phyloP scores from a whole-genome alignment of 2,113 vertebrate genomes.

The Tetrao urogallus region DNA sequence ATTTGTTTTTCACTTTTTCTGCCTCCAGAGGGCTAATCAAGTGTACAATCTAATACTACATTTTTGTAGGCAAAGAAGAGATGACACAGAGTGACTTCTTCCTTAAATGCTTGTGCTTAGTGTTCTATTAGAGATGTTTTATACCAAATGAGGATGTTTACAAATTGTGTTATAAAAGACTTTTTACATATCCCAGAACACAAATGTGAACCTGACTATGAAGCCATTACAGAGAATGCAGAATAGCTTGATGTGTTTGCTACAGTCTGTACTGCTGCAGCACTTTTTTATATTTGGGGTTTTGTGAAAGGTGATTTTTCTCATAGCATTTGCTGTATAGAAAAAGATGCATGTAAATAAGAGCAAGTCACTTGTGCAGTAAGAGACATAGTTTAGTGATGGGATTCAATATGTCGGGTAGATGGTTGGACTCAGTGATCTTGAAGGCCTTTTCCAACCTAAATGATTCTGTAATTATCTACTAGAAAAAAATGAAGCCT shows the following conservation, averaged over 20 bases:
- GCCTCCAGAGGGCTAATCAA: background rate
- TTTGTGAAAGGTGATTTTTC: background rate
- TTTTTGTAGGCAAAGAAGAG: background rate
- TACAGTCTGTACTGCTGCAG: background rate
- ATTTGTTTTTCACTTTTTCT: background rate
- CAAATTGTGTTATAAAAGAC: background rate
- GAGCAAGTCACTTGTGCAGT: background rate
- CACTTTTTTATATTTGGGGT: background rate
- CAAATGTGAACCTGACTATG: background rate
- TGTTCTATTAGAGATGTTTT: background rate
- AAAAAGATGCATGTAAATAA: background rate
- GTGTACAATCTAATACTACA: background rate
- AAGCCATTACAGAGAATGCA: background rate
- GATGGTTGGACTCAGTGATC: background rate
- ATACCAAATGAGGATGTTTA: background rate
- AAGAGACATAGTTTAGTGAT: background rate
- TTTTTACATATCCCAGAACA: background rate
- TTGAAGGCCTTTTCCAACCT: background rate
- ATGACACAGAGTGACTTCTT: background rate
- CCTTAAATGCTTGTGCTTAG: background rate
- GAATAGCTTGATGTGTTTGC: background rate
- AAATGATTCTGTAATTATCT: background rate
- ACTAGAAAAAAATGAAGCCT: background rate
- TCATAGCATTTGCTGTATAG: background rate
- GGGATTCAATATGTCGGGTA: background rate